Base-by-base conservation (phyloP, 2,888 invertebrate genomes). In the Hypena proboscidalis region DNA sequence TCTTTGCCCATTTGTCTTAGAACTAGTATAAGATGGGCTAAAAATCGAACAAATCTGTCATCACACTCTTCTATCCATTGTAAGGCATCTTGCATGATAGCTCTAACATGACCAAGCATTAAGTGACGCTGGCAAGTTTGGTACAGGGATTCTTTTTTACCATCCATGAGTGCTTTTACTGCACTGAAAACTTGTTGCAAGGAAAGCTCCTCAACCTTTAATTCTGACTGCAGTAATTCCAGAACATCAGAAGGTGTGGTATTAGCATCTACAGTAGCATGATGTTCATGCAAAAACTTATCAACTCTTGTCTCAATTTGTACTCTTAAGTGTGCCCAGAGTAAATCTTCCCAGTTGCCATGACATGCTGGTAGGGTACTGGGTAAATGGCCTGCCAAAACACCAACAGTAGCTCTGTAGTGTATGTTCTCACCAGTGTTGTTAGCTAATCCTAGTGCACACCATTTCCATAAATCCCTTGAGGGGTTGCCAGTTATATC, bases 221-320 rank as follows among this genome's bases (percentile, higher is more conserved):
- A 64, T 48, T 89, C 88, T 42, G 77, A 70, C 30, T 90, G 88
- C 7, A 91, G 52, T 19, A 90, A 55, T 35, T 91, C 90, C 31
- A 87, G 58, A 2, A 91, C 82, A 69, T 90, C 85, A 27, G 80
- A 30, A 13, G 88, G 61, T 25, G 89, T 83, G 19, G 89, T 89
- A 42, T 83, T 85, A 1, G 90, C 88, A 67, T 87, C 83, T 20
- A 80, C 85, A 11, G 91, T 89, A 6, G 77, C 71, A 70, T 90
- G 84, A 58, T 91, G 90, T 59, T 91, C 91, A 70, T 77, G 80
- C 27, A 91, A 62, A 52, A 89, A 89, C 63, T 76, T 94, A 74
- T 98, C 98, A 0, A 98, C 97, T 55, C 95, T 92, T 7, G 95
- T 93, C 75, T 98, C 98, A 45, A 98, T 95, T 75, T 97, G 93